Conservation (phyloP, 2,888 invertebrate species). For the Magallana nippona region DNA sequence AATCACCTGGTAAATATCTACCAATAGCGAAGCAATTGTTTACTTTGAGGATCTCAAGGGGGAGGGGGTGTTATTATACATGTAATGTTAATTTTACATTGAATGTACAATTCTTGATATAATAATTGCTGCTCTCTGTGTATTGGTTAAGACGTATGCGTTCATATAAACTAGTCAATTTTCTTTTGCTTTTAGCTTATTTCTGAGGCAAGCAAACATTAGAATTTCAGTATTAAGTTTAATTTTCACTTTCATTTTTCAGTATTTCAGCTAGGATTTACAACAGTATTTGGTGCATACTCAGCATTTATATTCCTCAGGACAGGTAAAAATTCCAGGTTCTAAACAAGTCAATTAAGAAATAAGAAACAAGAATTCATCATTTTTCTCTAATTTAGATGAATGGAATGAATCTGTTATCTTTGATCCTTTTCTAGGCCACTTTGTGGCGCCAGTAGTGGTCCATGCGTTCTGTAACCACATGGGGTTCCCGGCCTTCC, state of each 20-base stretch:
- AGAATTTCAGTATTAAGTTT: neutral
- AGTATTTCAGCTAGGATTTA: slow-evolving; percentile 92
- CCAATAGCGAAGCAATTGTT: too few relatives aligned
- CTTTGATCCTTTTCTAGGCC: slow-evolving; percentile 80
- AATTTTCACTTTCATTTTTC: slow-evolving; percentile 56
- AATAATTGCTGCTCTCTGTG: too few relatives aligned
- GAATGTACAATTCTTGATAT: too few relatives aligned
- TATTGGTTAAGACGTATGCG: too few relatives aligned
- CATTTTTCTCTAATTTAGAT: too few relatives aligned
- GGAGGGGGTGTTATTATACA: too few relatives aligned
- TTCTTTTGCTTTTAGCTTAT: too few relatives aligned
- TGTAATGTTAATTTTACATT: too few relatives aligned
- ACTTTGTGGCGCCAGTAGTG: slow-evolving; percentile 91
- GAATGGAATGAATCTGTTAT: neutral
- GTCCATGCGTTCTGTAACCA: slow-evolving; percentile 97
- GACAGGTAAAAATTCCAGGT: slow-evolving; percentile 84
- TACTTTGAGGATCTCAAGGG: too few relatives aligned
- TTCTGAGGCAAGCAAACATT: too few relatives aligned
- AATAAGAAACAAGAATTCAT: neutral
- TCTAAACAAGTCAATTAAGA: neutral
- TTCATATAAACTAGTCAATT: too few relatives aligned
- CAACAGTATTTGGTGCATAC: slow-evolving; percentile 95
- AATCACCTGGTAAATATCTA: neutral
- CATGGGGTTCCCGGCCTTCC: slow-evolving; percentile 96
- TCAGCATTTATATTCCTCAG: slow-evolving; percentile 94